Evolutionary conservation across 2,888 invertebrate species (phyloP).

Genomic region (Chrysodeixis includens): DNA sequence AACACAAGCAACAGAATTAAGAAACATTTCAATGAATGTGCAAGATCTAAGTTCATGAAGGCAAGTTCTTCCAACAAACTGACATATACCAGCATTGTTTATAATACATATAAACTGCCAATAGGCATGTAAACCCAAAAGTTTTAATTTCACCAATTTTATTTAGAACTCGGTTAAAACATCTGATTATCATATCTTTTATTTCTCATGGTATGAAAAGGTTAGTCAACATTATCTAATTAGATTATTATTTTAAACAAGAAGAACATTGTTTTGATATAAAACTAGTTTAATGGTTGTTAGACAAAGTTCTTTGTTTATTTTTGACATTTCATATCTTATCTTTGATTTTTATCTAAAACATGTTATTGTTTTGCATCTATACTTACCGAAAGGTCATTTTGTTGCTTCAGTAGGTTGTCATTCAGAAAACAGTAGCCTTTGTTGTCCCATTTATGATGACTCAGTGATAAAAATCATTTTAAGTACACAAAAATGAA

Average conservation of each 20-base stretch:
- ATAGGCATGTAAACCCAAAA: no score
- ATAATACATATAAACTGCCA: no score
- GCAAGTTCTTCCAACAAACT: no score
- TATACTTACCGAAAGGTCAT: conserved; percentile 36
- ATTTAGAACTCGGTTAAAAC: neutral
- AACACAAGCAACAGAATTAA: no score
- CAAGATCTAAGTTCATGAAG: no score
- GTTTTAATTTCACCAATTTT: no score
- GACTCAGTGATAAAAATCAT: no score
- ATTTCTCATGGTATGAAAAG: neutral
- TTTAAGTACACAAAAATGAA: no score
- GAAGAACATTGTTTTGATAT: neutral
- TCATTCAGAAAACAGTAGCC: conserved; percentile 11
- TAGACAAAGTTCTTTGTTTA: conserved; percentile 47
- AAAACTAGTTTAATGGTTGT: conserved; percentile 5
- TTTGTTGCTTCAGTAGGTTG: conserved; percentile 14
- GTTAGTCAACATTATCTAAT: neutral
- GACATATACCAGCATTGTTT: no score
- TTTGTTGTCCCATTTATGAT: conserved; percentile 30
- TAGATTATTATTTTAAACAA: neutral
- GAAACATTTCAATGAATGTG: no score
- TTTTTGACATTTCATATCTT: conserved; percentile 49
- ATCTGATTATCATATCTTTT: neutral
- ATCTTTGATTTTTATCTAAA: conserved; percentile 48
- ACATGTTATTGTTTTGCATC: conserved; percentile 41